Conservation (phyloP, 2,888 invertebrate genomes). For the Acleris holmiana region DNA sequence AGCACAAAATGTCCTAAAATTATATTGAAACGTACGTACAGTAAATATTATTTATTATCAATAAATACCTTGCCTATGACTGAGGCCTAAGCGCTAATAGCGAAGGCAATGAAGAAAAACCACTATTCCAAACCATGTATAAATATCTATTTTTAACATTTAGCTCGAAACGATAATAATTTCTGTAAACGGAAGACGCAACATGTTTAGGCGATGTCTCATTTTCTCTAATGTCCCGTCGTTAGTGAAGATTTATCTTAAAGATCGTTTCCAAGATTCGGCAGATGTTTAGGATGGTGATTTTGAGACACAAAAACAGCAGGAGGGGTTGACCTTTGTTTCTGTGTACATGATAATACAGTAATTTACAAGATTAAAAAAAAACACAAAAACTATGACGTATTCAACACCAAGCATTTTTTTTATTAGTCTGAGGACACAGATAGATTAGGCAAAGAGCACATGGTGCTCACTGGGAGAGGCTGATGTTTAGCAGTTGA, state of each 20-base stretch:
- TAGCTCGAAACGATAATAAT: conserved; percentile 17
- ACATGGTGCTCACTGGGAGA: too few relatives aligned
- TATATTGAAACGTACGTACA: too few relatives aligned
- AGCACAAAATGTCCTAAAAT: too few relatives aligned
- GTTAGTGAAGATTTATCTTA: conserved; percentile 6
- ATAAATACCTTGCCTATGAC: too few relatives aligned
- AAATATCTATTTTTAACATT: conserved; percentile 1
- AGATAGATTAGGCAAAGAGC: too few relatives aligned
- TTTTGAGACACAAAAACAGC: conserved; percentile 8
- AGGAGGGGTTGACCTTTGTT: conserved; percentile 27
- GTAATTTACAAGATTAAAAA: too few relatives aligned
- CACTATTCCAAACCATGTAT: neutral
- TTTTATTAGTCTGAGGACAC: too few relatives aligned
- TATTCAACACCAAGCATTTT: too few relatives aligned
- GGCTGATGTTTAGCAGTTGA: too few relatives aligned
- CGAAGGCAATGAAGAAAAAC: conserved; percentile 4
- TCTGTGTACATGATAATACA: too few relatives aligned
- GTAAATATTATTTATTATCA: too few relatives aligned
- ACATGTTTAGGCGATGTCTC: conserved; percentile 19
- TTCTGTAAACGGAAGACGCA: conserved; percentile 14
- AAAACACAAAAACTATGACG: too few relatives aligned
- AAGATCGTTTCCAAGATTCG: conserved; percentile 22
- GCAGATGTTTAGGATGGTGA: conserved; percentile 8
- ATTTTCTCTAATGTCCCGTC: conserved; percentile 19
- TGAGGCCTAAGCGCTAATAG: neutral